Base-by-base conservation (phyloP, 1,140 invertebrate species). In the Pissodes strobi region DNA sequence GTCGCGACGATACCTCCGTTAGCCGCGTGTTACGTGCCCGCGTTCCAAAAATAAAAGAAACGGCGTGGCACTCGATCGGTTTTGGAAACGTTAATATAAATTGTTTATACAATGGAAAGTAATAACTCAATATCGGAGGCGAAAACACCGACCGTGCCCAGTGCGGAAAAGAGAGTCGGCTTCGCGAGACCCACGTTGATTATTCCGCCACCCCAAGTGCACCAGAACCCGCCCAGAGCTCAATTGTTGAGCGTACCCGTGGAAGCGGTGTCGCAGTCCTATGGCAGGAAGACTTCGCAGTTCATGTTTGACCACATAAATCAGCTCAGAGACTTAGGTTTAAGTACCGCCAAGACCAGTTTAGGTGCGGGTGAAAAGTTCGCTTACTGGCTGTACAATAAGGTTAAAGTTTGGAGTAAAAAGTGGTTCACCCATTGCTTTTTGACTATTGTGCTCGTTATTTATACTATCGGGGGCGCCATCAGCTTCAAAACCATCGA, bases 311-410 rank as follows among this genome's bases (percentile, higher is more conserved):
- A 88, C 53, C 88, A 90, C 64, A n/a, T n/a, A 61, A 86, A 86
- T 56, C 88, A 87, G 2, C 85, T 91, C 69, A 88, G 87, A 68
- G 88, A 91, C 74, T 58, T 57, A 6, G 53, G 37, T 0, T 27
- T 56, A 12, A 45, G 34, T 23, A 64, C 39, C 10, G 52, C 51
- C 1, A 64, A 60, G 23, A 86, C 88, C 9, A 90, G 91, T 18
- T 79, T 93, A 58, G 91, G 89, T 76, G 84, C 87, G 19, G 91
- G 91, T 13, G 90, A 93, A 79, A 92, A 91, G 73, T 85, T 85
- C 60, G 88, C 88, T 0, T 90, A 87, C 72, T 92, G 89, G 84
- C 78, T 91, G 43, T 91, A 91, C 72, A 87, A 88, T 63, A 92
- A 90, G 79, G 79, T 91, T 39, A 87, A 88, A 74, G 80, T 84